A percentile compares a stretch with the other conserved stretches of the same genome.
Evolutionary conservation across 2,797 vertebrate genomes (phyloP).

Genomic region (Eremophila alpestris): DNA sequence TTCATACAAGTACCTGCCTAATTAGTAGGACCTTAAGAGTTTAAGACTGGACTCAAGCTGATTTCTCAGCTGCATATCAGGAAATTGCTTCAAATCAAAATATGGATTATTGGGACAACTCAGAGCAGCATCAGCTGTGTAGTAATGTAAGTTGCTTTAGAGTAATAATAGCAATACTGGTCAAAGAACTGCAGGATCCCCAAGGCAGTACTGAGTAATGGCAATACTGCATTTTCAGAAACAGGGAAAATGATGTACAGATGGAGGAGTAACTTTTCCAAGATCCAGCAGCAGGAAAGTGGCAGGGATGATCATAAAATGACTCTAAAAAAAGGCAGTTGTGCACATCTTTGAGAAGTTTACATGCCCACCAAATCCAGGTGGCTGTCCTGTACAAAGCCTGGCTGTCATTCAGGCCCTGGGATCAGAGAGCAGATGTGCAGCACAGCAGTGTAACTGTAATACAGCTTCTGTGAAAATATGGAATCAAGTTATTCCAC

Average conservation of each 20-base stretch:
- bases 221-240: not conserved
- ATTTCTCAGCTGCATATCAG: not conserved
- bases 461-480: not conserved
- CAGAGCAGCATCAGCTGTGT: not conserved
- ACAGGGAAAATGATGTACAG: not conserved
- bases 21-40: not conserved
- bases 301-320: not conserved
- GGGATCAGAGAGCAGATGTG: not conserved
- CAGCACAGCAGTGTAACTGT: not conserved
- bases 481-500: not conserved
- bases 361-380: not conserved
- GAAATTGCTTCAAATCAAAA: not conserved
- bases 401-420: not conserved
- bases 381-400: not conserved
- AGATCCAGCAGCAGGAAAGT: not conserved
- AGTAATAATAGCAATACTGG: not conserved
- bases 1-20: not conserved
- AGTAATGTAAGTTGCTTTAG: not conserved
- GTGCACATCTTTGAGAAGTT: not conserved
- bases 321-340: not conserved
- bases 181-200: not conserved
- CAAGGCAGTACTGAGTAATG: not conserved
- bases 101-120: not conserved
- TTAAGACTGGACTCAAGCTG: not conserved
- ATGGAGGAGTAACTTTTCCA: not conserved